Conservation (phyloP, 2,888 invertebrate species). For the Drosophila vallismaia region DNA sequence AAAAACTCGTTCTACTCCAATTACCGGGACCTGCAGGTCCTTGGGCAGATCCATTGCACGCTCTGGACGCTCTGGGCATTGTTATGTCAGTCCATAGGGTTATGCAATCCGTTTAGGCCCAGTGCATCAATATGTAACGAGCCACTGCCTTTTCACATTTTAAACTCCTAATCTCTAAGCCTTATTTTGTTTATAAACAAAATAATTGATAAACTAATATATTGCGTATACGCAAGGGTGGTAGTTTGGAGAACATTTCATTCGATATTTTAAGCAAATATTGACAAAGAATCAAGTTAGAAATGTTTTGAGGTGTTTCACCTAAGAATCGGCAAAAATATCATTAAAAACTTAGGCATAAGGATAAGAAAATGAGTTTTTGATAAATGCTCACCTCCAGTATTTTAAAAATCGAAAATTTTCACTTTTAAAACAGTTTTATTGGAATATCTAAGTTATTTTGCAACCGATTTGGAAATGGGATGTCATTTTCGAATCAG, state of each 20-base stretch:
- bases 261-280: too few species aligned
- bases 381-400: too few species aligned
- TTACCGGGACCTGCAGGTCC: slow-evolving; percentile 59
- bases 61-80: slow-evolving; percentile 69
- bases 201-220: neutral
- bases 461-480: too few species aligned
- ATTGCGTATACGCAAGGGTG: neutral
- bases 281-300: too few species aligned
- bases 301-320: too few species aligned
- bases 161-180: neutral
- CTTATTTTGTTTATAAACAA: neutral
- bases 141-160: neutral
- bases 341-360: too few species aligned
- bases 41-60: slow-evolving; percentile 38
- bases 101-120: neutral
- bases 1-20: slow-evolving; percentile 52
- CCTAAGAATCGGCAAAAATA: too few species aligned
- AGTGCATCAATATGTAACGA: neutral
- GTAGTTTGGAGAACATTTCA: neutral
- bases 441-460: too few species aligned
- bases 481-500: too few species aligned
- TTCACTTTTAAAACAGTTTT: too few species aligned
- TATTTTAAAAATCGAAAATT: too few species aligned
- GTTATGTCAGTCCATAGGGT: slow-evolving; percentile 60
- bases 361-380: too few species aligned